A percentile compares a stretch with the other conserved stretches of the same genome.
These are phyloP conservation scores for Sebastes nivosus DNA, from an alignment of 2,797 vertebrate species.

Conservation along the genomic window DNA sequence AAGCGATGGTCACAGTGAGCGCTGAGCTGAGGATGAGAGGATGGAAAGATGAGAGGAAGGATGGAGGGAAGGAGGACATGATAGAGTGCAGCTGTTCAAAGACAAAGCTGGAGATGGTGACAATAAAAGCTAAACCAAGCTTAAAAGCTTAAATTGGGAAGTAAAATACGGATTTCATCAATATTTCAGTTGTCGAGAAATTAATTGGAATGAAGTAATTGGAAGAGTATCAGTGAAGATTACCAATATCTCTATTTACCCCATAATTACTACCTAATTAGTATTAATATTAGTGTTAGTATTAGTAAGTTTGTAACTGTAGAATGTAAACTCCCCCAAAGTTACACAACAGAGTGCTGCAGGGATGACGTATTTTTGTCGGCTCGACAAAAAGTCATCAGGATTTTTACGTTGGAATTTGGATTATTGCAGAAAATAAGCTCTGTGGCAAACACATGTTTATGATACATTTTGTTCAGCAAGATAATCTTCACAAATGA, in stretches of 20 bases:
- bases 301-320: too few species aligned
- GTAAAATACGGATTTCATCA: neutral
- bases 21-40: neutral
- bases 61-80: neutral
- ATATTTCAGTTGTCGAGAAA: neutral
- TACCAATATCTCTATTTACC: neutral
- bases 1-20: conserved; percentile 7
- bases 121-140: too few species aligned
- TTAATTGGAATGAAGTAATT: neutral
- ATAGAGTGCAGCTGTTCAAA: too few species aligned
- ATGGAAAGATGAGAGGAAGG: neutral
- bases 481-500: neutral
- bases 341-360: neutral
- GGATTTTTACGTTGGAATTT: neutral
- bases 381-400: neutral
- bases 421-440: neutral
- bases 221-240: too few species aligned
- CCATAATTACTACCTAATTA: neutral
- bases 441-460: neutral
- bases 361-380: neutral
- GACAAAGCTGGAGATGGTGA: too few species aligned
- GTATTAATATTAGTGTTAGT: too few species aligned
- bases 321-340: too few species aligned
- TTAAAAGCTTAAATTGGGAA: neutral
- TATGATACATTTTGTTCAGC: neutral